These are phyloP conservation scores for Conger conger DNA, from an alignment of 2,113 vertebrate genomes.

Conservation along the genomic window DNA sequence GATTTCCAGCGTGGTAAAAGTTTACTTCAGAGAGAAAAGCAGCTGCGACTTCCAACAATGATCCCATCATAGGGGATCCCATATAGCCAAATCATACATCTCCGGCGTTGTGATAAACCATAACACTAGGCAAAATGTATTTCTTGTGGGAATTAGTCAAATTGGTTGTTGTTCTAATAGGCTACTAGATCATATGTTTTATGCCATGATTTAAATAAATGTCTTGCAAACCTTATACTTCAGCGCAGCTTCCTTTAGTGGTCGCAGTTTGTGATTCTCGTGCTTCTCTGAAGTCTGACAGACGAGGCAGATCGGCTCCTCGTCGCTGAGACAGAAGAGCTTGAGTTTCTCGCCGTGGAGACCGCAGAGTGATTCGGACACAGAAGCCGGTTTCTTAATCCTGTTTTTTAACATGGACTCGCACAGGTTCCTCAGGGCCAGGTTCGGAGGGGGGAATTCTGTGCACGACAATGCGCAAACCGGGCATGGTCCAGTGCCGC, in stretches of 20 bases:
- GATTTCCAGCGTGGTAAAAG: too few species aligned
- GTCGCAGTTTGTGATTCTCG: slow-evolving; percentile 62
- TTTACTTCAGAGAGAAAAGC: too few species aligned
- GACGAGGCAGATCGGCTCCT: slow-evolving; percentile 63
- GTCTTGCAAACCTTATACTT: slow-evolving; percentile 56
- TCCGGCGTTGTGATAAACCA: too few species aligned
- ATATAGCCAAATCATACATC: too few species aligned
- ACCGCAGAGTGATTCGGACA: slow-evolving; percentile 32
- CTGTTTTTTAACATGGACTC: slow-evolving; percentile 49
- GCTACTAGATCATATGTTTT: background rate
- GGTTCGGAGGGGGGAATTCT: slow-evolving; percentile 54
- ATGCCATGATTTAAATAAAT: background rate
- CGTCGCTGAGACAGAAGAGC: slow-evolving; percentile 63
- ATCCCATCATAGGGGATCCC: too few species aligned
- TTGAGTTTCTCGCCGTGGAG: slow-evolving; percentile 64
- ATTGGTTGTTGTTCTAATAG: background rate
- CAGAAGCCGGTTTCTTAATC: fast-evolving
- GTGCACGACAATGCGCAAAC: slow-evolving; percentile 48
- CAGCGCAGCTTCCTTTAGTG: slow-evolving; percentile 52
- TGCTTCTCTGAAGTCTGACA: slow-evolving; percentile 67
- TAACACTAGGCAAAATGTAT: too few species aligned
- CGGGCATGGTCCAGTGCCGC: slow-evolving; percentile 47
- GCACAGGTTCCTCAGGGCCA: slow-evolving; percentile 65
- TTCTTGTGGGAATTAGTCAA: too few species aligned
- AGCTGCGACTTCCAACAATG: too few species aligned